phyloP scores from a whole-genome alignment of 2,797 vertebrate species.

The Mormyrus hasselquistii region DNA sequence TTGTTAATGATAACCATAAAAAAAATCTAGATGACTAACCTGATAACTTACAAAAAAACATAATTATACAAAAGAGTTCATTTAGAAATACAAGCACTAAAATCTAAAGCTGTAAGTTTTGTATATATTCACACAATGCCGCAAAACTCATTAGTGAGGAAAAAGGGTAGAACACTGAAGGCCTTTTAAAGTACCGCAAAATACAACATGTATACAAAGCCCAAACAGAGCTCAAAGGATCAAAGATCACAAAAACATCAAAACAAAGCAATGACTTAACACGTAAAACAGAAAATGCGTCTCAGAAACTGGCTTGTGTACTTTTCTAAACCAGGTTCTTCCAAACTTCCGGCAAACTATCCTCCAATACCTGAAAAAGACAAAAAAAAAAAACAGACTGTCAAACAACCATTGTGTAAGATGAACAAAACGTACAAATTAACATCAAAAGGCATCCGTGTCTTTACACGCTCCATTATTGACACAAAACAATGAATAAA shows the following conservation, averaged over 20 bases:
- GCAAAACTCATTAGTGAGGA: slow-evolving; percentile 72
- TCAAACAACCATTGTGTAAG: slow-evolving; percentile 40
- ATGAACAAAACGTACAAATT: slow-evolving; percentile 29
- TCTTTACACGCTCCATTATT: slow-evolving; percentile 65
- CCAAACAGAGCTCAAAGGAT: slow-evolving; percentile 61
- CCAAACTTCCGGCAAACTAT: slow-evolving; percentile 70
- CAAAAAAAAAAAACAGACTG: slow-evolving; percentile 58
- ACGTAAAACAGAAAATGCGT: slow-evolving; percentile 53
- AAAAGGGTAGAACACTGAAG: slow-evolving; percentile 53
- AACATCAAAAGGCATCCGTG: slow-evolving; percentile 59
- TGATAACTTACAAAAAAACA: slow-evolving; percentile 28
- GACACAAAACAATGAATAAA: slow-evolving; percentile 62
- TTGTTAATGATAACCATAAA: slow-evolving; percentile 14
- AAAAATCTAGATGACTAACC: neutral
- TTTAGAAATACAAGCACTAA: slow-evolving; percentile 41
- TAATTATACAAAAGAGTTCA: slow-evolving; percentile 70
- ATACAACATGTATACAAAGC: slow-evolving; percentile 51
- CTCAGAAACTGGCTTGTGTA: slow-evolving; percentile 71
- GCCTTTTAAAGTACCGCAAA: slow-evolving; percentile 68
- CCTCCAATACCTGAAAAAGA: slow-evolving; percentile 70
- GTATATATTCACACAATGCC: slow-evolving; percentile 63
- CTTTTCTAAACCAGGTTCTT: slow-evolving; percentile 69
- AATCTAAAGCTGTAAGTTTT: slow-evolving; percentile 48
- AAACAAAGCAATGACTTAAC: slow-evolving; percentile 60
- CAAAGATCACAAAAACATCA: slow-evolving; percentile 60